These are phyloP conservation scores for Thaumetopoea pityocampa DNA, from an alignment of 1,140 invertebrate genomes.

Conservation along the genomic window DNA sequence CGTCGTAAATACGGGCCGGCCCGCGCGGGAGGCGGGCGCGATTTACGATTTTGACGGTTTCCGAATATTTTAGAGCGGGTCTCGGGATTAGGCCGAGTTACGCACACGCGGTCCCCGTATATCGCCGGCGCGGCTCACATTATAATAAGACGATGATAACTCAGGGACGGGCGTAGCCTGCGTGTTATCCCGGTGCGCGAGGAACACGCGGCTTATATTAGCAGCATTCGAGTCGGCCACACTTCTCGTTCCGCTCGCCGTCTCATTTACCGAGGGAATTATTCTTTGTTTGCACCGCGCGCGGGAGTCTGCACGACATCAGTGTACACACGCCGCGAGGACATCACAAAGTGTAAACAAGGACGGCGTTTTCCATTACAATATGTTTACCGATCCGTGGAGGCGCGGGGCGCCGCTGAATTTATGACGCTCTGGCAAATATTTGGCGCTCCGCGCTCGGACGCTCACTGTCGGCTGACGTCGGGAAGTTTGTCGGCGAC, in stretches of 20 bases:
- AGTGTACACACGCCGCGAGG: slow-evolving; percentile 63
- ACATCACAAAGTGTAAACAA: slow-evolving; percentile 74
- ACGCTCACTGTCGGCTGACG: slow-evolving; percentile 58
- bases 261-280: slow-evolving; percentile 14
- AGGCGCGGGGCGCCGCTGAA: slow-evolving; percentile 54
- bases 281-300: slow-evolving; percentile 20
- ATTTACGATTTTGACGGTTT: slow-evolving; percentile 68
- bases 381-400: slow-evolving; percentile 74
- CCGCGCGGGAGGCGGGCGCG: slow-evolving; percentile 54
- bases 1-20: slow-evolving; percentile 47
- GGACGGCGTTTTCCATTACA: slow-evolving; percentile 74
- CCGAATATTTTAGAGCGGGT: slow-evolving; percentile 54
- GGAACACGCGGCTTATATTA: slow-evolving; percentile 14
- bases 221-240: slow-evolving; percentile 9
- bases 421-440: slow-evolving; percentile 72
- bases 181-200: neutral
- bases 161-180: slow-evolving; percentile 23
- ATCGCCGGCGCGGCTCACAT: slow-evolving; percentile 19
- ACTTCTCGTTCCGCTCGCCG: slow-evolving; percentile 7
- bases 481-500: slow-evolving; percentile 64
- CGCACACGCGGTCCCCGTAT: slow-evolving; percentile 24
- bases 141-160: slow-evolving; percentile 48
- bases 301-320: slow-evolving; percentile 43
- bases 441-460: slow-evolving; percentile 65
- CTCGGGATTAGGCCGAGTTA: slow-evolving; percentile 47